Conservation (phyloP, 2,888 invertebrate genomes). For the Acleris sparsana region DNA sequence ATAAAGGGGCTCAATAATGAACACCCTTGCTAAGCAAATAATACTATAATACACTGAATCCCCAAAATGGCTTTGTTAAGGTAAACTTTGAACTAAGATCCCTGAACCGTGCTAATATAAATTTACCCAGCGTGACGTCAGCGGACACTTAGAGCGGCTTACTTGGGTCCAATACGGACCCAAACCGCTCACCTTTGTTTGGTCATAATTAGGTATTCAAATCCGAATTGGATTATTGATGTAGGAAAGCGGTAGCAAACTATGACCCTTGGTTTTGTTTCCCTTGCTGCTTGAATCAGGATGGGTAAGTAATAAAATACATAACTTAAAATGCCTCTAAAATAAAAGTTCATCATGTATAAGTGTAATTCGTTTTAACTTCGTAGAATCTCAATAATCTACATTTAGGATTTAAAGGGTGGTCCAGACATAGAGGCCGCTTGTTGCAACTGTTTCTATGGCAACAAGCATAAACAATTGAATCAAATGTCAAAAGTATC, state of each 20-base stretch:
- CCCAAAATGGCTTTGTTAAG: conserved; percentile 7
- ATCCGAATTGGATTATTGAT: conserved; percentile 23
- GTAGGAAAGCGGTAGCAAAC: conserved; percentile 1
- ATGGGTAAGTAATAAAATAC: too few relatives aligned
- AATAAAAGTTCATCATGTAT: too few relatives aligned
- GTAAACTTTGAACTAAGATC: conserved; percentile 24
- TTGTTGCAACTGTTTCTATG: too few relatives aligned
- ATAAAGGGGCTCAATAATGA: too few relatives aligned
- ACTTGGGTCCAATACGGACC: conserved; percentile 12
- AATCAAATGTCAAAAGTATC: too few relatives aligned
- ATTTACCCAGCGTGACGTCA: conserved; percentile 20
- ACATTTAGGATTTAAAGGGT: too few relatives aligned
- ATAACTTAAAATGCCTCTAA: too few relatives aligned
- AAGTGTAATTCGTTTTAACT: too few relatives aligned
- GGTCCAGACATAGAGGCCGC: too few relatives aligned
- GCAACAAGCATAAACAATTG: too few relatives aligned
- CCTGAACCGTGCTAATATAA: conserved; percentile 10
- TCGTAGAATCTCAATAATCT: too few relatives aligned
- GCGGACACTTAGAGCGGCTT: conserved; percentile 21
- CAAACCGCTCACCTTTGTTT: conserved; percentile 26
- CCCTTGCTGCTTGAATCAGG: too few relatives aligned
- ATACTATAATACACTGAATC: background rate
- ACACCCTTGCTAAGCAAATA: background rate
- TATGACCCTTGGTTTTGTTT: background rate
- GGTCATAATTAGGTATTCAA: conserved; percentile 28